These are phyloP conservation scores for Rhorus exstirpatorius DNA, from an alignment of 2,888 invertebrate genomes.

Conservation along the genomic window DNA sequence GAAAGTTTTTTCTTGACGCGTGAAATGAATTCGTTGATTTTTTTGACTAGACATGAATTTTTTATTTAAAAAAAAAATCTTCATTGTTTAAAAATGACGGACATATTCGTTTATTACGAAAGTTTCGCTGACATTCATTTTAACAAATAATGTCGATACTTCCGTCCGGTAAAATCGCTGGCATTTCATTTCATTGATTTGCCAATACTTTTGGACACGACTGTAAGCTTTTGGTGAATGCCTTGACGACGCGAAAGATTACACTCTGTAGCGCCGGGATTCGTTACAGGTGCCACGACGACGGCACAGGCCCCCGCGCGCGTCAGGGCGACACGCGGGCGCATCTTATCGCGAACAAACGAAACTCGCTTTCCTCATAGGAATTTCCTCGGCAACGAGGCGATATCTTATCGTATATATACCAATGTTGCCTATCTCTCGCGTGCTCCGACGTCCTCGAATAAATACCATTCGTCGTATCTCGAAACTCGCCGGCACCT, in stretches of 20 bases:
- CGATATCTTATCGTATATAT: conserved; percentile 28
- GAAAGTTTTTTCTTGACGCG: too few species aligned
- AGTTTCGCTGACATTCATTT: too few species aligned
- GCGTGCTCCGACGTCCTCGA: conserved; percentile 23
- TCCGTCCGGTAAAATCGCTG: too few species aligned
- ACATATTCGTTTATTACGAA: too few species aligned
- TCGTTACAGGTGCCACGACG: conserved; percentile 58
- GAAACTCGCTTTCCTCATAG: conserved; percentile 40
- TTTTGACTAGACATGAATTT: too few species aligned
- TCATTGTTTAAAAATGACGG: too few species aligned
- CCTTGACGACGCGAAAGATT: conserved; percentile 6
- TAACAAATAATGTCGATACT: too few species aligned
- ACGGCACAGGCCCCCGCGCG: too few species aligned
- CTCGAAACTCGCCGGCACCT: conserved; percentile 6
- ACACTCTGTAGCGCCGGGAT: background rate
- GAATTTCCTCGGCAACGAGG: conserved; percentile 24
- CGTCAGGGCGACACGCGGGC: too few species aligned
- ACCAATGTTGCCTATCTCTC: conserved; percentile 38
- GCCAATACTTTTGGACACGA: conserved; percentile 10
- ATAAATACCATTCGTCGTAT: conserved; percentile 19
- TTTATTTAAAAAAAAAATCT: too few species aligned
- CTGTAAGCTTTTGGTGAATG: background rate
- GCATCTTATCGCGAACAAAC: conserved; percentile 63
- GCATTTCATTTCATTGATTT: too few species aligned
- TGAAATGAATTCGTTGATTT: too few species aligned